These are phyloP conservation scores for Hippocampus kuda DNA, from an alignment of 2,797 vertebrate genomes.

Conservation along the genomic window DNA sequence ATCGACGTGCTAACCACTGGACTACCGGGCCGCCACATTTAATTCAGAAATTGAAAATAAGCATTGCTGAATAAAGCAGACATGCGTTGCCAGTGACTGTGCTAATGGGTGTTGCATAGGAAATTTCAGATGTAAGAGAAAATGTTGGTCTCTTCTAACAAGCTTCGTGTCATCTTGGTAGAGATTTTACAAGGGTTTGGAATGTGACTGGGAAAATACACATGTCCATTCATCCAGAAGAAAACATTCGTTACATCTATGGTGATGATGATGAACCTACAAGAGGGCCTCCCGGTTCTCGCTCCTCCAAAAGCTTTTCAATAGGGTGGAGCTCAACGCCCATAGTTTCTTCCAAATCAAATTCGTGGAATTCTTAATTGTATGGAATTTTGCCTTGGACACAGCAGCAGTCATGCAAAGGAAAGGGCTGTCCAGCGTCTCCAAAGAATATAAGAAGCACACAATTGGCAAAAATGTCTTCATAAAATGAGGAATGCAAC, in stretches of 20 bases:
- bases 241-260: background rate
- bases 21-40: background rate
- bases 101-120: background rate
- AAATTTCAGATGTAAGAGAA: background rate
- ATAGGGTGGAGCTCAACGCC: background rate
- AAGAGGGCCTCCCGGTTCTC: background rate
- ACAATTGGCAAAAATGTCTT: no score
- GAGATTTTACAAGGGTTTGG: background rate
- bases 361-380: background rate
- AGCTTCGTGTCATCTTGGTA: background rate
- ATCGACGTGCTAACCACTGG: no score
- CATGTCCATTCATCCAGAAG: background rate
- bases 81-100: no score
- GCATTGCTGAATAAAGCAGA: no score
- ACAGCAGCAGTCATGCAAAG: background rate
- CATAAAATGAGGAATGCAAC: no score
- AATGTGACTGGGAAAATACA: background rate
- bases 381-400: background rate
- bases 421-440: background rate
- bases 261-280: background rate
- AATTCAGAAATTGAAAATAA: background rate
- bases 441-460: no score
- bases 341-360: background rate
- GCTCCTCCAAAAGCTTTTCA: background rate
- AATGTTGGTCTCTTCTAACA: background rate